These are phyloP conservation scores for Gari tellinella DNA, from an alignment of 2,888 invertebrate genomes.

Conservation along the genomic window DNA sequence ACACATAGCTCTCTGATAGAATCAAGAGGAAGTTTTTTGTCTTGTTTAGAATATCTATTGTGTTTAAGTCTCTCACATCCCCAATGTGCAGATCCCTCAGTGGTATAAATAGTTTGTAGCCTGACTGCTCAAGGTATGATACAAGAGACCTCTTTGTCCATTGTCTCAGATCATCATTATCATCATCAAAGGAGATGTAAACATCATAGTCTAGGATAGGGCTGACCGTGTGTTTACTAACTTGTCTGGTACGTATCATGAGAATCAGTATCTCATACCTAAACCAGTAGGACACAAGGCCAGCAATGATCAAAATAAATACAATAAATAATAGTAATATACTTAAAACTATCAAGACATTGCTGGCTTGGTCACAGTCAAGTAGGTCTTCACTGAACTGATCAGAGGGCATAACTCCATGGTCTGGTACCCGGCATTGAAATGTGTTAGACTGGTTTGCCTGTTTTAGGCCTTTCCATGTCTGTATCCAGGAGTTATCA, in stretches of 20 bases:
- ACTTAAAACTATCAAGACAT: not conserved
- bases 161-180: conserved; percentile 13
- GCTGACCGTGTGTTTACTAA: no score
- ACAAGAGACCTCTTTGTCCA: conserved; percentile 35
- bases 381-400: conserved; percentile 17
- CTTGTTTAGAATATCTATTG: conserved; percentile 8
- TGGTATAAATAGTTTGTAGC: conserved; percentile 30
- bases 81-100: conserved; percentile 29
- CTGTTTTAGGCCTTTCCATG: no score
- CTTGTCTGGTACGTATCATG: no score
- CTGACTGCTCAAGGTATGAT: conserved; percentile 2
- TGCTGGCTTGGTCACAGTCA: not conserved
- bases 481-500: no score
- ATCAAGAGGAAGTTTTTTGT: conserved; percentile 35
- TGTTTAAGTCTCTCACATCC: conserved; percentile 17
- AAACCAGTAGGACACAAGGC: not conserved
- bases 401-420: not conserved
- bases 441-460: no score
- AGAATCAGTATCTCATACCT: conserved; percentile 35
- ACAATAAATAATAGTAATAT: not conserved
- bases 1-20: conserved; percentile 30
- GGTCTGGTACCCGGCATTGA: no score
- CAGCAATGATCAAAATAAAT: conserved; percentile 9
- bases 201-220: no score
- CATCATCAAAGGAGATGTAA: conserved; percentile 46